phyloP scores from a whole-genome alignment of 1,140 invertebrate genomes.

The Bicyclus anynana region DNA sequence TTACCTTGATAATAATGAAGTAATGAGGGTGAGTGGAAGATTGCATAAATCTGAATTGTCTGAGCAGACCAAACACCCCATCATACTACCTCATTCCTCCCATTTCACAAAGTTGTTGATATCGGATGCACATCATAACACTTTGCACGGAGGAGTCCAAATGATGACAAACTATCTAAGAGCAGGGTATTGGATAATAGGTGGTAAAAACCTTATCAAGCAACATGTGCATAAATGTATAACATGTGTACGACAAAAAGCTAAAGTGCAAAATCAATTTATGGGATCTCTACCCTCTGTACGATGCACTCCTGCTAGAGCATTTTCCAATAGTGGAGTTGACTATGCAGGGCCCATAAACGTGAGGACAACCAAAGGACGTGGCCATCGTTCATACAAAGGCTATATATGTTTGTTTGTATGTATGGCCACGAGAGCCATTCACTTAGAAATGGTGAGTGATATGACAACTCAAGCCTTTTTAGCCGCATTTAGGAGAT shows the following conservation, averaged over 20 bases:
- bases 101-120: no score
- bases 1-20: neutral
- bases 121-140: no score
- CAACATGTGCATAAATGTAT: constrained; percentile 15
- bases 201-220: constrained; percentile 22
- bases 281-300: neutral
- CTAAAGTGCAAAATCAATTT: neutral
- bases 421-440: constrained; percentile 11
- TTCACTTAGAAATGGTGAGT: constrained; percentile 6
- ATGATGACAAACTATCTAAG: constrained; percentile 28
- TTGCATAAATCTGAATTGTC: neutral
- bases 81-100: neutral
- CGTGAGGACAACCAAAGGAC: neutral
- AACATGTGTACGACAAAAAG: constrained; percentile 8
- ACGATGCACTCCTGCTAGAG: neutral
- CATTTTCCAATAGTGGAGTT: neutral
- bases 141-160: neutral
- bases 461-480: constrained; percentile 11
- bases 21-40: neutral
- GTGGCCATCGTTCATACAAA: constrained; percentile 1
- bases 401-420: constrained; percentile 11
- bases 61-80: neutral
- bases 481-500: constrained; percentile 3
- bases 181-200: constrained; percentile 27
- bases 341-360: neutral